Base-by-base conservation (phyloP, 2,888 invertebrate species). In the Bembecia ichneumoniformis region DNA sequence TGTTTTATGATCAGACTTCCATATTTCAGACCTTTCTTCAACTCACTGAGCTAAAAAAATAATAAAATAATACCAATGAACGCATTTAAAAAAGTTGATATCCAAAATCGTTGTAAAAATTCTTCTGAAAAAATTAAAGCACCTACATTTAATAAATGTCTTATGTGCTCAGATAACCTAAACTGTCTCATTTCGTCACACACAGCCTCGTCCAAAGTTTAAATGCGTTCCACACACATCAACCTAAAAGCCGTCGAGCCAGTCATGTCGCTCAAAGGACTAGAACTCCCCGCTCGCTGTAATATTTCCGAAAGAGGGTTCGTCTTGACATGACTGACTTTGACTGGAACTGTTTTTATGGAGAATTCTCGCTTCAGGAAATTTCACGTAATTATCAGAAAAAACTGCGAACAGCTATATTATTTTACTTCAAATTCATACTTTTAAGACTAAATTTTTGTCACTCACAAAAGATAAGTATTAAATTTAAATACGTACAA, bases 271-370 rank as follows among this genome's bases (percentile, higher is more conserved):
- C 67, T 71, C 69, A 68, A 68, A 70, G 63, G 65, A 61, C 64
- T 64, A 56, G 71, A 73, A 74, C 72, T 74, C 69, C 66, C 62
- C 56, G 56, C 66, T 49, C 55, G 61, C 63, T 64, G 62, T 63
- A 66, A 73, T 71, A 71, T 75, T 70, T 73, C 63, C 61, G 60
- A 64, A 64, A 57, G 64, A 66, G 66, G 69, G 64, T 58, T 57
- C 62, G 60, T 58, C 59, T 59, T 58, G 64, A 64, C 63, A 68
- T 66, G 61, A 64, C 59, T 55, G 58, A 57, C 56, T 67, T 66
- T 62, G 59, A 56, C 60, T 62, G 56, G 60, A 60, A 57, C 56
- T 60, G 62, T 66, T 70, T 69, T 67, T 69, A 68, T 68, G 63
- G 36, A 63, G 58, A 60, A 69, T 68, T 64, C 60, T 55, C 60